A percentile compares a stretch with the other conserved stretches of the same genome.
phyloP scores from a whole-genome alignment of 2,888 invertebrate species.

The Dioctria rufipes region DNA sequence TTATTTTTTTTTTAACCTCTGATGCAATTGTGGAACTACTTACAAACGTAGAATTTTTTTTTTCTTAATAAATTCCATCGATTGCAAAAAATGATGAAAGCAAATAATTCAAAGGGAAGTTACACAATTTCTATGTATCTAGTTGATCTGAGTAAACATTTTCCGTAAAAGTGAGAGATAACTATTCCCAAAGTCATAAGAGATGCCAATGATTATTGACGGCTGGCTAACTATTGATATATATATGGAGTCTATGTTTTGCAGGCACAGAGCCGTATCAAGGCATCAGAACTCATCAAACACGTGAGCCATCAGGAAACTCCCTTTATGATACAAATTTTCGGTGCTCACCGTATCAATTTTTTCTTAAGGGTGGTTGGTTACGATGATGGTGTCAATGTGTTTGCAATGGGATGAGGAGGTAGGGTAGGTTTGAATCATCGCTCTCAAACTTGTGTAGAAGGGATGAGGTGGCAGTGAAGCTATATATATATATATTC shows the following conservation, averaged over 20 bases:
- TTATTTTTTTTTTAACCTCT: no score
- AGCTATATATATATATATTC: slow-evolving; percentile 32
- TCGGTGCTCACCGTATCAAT: slow-evolving; percentile 29
- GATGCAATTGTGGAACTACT: no score
- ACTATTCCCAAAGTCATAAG: slow-evolving; percentile 12
- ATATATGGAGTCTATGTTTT: slow-evolving; percentile 24
- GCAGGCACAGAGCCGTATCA: slow-evolving; percentile 34
- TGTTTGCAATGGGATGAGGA: not conserved
- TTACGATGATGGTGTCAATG: slow-evolving; percentile 27
- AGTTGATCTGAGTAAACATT: not conserved
- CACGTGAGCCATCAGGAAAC: slow-evolving; percentile 18
- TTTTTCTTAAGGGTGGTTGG: slow-evolving; percentile 1
- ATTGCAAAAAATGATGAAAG: no score
- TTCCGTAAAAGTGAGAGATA: slow-evolving; percentile 6
- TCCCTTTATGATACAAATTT: slow-evolving; percentile 23
- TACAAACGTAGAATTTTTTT: no score
- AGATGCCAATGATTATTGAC: slow-evolving; percentile 39
- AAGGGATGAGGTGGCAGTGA: slow-evolving; percentile 18
- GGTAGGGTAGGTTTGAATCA: slow-evolving; percentile 15
- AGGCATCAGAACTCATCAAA: slow-evolving; percentile 36
- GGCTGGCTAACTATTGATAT: not conserved
- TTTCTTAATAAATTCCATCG: no score
- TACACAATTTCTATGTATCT: no score
- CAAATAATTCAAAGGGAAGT: no score
- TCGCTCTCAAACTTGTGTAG: not conserved